Evolutionary conservation across 2,888 invertebrate species (phyloP), one percentile per base, ranked within the genome.

Genomic region (Phasia obesa): DNA sequence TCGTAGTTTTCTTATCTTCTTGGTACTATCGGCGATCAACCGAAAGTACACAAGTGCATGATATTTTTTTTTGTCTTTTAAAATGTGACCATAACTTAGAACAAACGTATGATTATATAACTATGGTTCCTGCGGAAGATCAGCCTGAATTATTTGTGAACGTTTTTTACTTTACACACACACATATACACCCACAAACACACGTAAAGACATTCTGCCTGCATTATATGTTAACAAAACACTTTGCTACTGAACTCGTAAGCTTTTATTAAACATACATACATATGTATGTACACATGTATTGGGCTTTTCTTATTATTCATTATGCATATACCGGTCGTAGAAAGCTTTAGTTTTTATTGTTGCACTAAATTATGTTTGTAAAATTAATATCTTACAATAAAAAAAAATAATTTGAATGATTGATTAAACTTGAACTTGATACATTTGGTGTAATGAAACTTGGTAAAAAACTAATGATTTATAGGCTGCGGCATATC

Each of bases 401-500:
- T 51, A 17, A 35, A 47, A 21, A n/a, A 15, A 15, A 47, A 38
- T 44, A 57, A 35, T 69, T 62, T 11, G 19, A 60, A 31, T 71
- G 31, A 27, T 51, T 55, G 17, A 35, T 38, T 47, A 19, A 74
- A 11, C 25, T 27, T 35, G 19, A 74, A 55, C 19, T n/a, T 60
- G 13, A 65, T 59, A 65, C 59, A 67, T 47, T 62, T 67, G 74
- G 57, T 71, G 60, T 64, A 35, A 65, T 80, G 74, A 59, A 74
- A 73, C 21, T 25, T 77, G 64, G 51, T 35, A 38, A 44, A 65
- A 73, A 70, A n/a, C 9, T 75, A 75, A 2, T 79, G 60, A 70
- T 83, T 86, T 87, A 23, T 93, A 97, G 97, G 96, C 88, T 98
- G 98, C 89, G 97, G 98, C 38, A 94, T 97, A 86, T 96, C 97